Conservation (phyloP, 1,140 invertebrate species). For the Drosophila obscura region DNA sequence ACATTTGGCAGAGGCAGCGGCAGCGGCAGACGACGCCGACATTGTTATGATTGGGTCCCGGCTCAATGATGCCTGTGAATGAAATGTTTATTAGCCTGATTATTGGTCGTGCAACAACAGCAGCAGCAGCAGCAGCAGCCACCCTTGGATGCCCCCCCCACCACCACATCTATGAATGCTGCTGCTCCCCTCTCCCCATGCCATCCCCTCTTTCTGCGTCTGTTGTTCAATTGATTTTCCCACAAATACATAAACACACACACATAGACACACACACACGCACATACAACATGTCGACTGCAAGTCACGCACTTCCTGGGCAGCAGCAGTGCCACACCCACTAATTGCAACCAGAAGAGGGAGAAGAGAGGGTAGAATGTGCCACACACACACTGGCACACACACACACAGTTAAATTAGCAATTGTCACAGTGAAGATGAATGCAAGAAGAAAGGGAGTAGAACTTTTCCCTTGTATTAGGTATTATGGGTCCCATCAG, state of each 20-base stretch:
- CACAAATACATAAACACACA: conserved; percentile 7
- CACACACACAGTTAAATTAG: conserved; percentile 50
- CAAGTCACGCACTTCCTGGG: conserved; percentile 78
- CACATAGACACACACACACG: conserved; percentile 8
- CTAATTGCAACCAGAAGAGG: conserved; percentile 46
- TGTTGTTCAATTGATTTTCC: conserved; percentile 34
- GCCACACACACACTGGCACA: neutral
- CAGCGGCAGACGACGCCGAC: conserved; percentile 14
- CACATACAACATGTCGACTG: conserved; percentile 33
- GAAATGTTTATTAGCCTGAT: conserved; percentile 69
- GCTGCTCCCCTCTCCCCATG: neutral
- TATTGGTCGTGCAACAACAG: conserved; percentile 52
- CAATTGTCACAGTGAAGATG: conserved; percentile 57
- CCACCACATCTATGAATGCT: conserved; percentile 3
- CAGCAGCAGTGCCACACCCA: conserved; percentile 57
- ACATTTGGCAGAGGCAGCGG: conserved; percentile 46
- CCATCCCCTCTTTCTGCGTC: neutral
- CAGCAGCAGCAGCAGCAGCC: too few species aligned
- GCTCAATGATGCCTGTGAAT: conserved; percentile 63
- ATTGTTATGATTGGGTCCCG: conserved; percentile 48
- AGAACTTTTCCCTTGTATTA: too few species aligned
- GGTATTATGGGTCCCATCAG: too few species aligned
- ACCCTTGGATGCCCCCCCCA: neutral
- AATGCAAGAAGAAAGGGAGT: neutral
- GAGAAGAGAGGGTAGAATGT: conserved; percentile 1